Conservation (phyloP, 2,888 invertebrate genomes). For the Drosophila mulleri region DNA sequence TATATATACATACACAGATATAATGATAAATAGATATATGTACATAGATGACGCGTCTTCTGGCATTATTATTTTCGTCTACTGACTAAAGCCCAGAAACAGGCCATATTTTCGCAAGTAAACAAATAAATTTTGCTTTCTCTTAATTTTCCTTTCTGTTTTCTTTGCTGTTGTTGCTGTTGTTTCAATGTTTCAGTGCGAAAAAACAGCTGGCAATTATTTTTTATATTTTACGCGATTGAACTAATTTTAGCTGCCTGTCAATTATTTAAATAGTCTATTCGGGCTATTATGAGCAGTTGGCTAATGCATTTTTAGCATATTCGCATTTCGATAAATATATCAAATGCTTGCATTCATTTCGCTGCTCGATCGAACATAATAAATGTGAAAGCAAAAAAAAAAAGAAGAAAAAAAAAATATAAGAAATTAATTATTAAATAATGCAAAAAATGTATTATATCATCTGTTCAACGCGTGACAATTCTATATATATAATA, state of each 20-base stretch:
- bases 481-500: neutral
- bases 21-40: constrained; percentile 16
- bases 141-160: neutral
- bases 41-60: constrained; percentile 34
- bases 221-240: constrained; percentile 31
- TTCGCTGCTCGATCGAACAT: neutral
- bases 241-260: constrained; percentile 30
- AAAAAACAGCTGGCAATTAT: constrained; percentile 46
- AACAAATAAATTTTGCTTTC: constrained; percentile 66
- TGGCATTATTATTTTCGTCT: constrained; percentile 39
- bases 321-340: constrained; percentile 5
- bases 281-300: neutral
- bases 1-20: constrained; percentile 1
- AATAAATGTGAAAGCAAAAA: constrained; percentile 9
- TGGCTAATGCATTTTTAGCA: constrained; percentile 1
- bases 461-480: constrained; percentile 14
- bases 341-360: neutral
- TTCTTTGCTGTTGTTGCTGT: neutral
- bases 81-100: constrained; percentile 35
- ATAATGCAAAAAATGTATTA: constrained; percentile 1
- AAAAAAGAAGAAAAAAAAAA: constrained; percentile 6
- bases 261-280: constrained; percentile 38
- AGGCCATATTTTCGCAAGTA: constrained; percentile 42
- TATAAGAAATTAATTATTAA: neutral
- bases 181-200: neutral